Base-by-base conservation (phyloP, 92 coral and sea anemone genomes). In the Porites rus region DNA sequence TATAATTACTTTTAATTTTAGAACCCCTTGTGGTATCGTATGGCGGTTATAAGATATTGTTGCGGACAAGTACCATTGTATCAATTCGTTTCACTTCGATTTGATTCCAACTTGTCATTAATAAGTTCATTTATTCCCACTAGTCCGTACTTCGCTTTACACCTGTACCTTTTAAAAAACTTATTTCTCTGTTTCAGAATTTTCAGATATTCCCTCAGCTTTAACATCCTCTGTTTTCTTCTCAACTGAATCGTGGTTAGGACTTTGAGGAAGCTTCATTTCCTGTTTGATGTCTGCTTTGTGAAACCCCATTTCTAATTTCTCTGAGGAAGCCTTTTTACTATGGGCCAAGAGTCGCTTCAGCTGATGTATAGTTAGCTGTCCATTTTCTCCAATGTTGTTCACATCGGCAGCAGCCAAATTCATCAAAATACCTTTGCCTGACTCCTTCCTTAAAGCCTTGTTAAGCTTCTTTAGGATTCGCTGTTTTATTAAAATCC, bases 401-500 rank as follows among this genome's bases (percentile, higher is more conserved):
- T 74, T 74, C 56, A 10, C 62, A 74, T 20, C 78, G 22, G 78
- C 51, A 74, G 18, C 63, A 9, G 62, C 19, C 16, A 74, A 19
- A 16, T 58, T 64, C 8, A 21, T 10, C 16, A 75, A 75, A 17
- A 10, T 53, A 6, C 28, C 56, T 46, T 75, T 75, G 65, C 58
- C 22, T 17, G 78, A 17, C 19, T 75, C 79, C 1, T 75, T 75
- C 10, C 65, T 75, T n/a, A 56, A 21, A 1, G 65, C 79, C 20
- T 75, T 75, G 16, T 75, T 75, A 22, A 75, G 46, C 65, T 75
- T 75, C 65, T 19, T 54, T 58, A 51, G 43, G 25, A 56, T 25
- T 53, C 60, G 53, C 7, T n/a, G 65, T 21, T 75, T 54, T 64
- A 75, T 75, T 22, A 75, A 54, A 54, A 75, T 75, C 65, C 65